These are phyloP conservation scores for Drosophila antonietae DNA, from an alignment of 2,888 invertebrate species.

Conservation along the genomic window DNA sequence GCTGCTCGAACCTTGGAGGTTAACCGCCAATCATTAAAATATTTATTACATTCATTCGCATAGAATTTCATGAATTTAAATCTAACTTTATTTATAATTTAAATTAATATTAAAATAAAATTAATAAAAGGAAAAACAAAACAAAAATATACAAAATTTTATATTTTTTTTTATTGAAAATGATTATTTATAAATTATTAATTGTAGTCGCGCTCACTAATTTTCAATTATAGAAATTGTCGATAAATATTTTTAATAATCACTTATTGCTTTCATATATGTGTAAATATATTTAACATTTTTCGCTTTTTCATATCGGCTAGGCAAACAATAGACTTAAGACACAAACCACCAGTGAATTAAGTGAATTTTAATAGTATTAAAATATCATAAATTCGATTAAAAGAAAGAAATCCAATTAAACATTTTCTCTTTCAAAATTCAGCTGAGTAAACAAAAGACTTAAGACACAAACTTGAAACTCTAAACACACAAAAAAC, in stretches of 20 bases:
- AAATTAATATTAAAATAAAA: constrained; percentile 39
- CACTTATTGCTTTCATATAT: no score
- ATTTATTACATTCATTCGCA: constrained; percentile 58
- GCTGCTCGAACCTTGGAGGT: constrained; percentile 1
- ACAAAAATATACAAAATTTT: not conserved
- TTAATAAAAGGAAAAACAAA: constrained; percentile 3
- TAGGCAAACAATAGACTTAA: not conserved
- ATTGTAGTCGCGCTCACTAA: no score
- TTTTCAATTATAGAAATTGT: no score
- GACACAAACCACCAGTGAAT: not conserved
- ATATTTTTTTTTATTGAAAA: no score
- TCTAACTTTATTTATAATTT: constrained; percentile 42
- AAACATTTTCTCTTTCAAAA: constrained; percentile 3
- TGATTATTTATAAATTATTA: no score
- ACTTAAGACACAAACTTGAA: constrained; percentile 30
- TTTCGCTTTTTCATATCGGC: not conserved
- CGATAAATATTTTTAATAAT: no score
- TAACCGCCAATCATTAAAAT: constrained; percentile 41
- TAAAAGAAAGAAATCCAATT: not conserved
- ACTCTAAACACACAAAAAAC: not conserved
- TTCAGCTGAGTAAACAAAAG: constrained; percentile 8
- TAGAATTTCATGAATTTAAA: constrained; percentile 41
- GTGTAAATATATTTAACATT: not conserved
- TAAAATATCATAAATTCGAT: not conserved
- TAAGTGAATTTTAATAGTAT: not conserved